Base-by-base conservation (phyloP, 1,140 invertebrate genomes). In the Arctopsyche grandis region DNA sequence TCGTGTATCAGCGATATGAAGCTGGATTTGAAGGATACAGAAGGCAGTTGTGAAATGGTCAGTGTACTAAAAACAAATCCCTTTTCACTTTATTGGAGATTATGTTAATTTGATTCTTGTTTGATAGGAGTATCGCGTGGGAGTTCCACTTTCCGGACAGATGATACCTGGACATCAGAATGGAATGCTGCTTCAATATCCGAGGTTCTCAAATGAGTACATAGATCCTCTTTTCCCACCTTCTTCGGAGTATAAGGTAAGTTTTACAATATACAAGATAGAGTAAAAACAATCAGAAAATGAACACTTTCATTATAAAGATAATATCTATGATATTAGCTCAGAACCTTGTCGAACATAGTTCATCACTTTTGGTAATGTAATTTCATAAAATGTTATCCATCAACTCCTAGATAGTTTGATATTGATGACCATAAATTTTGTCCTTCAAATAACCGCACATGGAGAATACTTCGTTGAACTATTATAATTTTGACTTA, bases 1-100 rank as follows among this genome's bases (percentile, higher is more conserved):
- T 97, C 96, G 73, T 96, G 96, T 85, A 93, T 97, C 83, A 97
- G 95, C 79, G 96, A 97, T 87, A 87, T 97, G 84, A 98, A 97
- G 87, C 89, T 95, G 71, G 96, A 98, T 86, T 90, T 97, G 77
- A 89, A 96, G 80, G 94, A 96, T 52, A 85, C 85, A 0, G 87
- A 89, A 81, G 94, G 94, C 79, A 95, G 93, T 74, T 97, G 91
- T 87, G 89, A 82, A 82, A 77, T 73, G 77, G 81, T 82, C 26
- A 74, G 69, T 71, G 21, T 44, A 24, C 43, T 5, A 52, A 14
- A 52, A 52, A 52, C 3, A 52, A 52, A 69, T 69, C 7, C n/a
- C 4, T 14, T 22, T 69, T 19, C 19, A 19, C 19, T 69, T 58
- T 19, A 4, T 1, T 58, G n/a, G 1, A 58, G 5, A 19, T 58